Evolutionary conservation across 1,140 invertebrate species (phyloP).

Genomic region (Ips nitidus): DNA sequence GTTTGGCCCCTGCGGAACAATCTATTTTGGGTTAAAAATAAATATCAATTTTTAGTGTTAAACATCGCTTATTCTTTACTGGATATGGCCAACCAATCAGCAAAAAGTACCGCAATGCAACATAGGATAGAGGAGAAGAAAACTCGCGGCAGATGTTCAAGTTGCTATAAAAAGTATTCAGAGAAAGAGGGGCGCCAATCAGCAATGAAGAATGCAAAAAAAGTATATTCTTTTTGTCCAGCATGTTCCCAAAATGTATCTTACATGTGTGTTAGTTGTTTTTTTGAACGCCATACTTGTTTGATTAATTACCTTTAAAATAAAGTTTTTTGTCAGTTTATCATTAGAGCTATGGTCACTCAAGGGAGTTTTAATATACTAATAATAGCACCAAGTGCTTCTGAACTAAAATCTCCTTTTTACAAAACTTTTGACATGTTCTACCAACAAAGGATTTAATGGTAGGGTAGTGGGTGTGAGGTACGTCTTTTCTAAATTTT

Average conservation of each 20-base stretch:
- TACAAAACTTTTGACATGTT: too few relatives aligned
- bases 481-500: too few relatives aligned
- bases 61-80: background rate
- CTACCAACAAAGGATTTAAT: too few relatives aligned
- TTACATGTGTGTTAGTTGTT: slow-evolving; percentile 6
- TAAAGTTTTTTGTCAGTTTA: too few relatives aligned
- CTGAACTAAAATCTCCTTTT: too few relatives aligned
- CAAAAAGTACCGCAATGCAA: background rate
- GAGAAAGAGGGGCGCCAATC: slow-evolving; percentile 11
- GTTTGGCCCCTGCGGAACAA: too few relatives aligned
- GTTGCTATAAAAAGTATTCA: slow-evolving; percentile 10
- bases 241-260: slow-evolving; percentile 5
- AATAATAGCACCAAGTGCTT: too few relatives aligned
- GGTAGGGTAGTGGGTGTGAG: too few relatives aligned
- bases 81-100: background rate
- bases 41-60: too few relatives aligned
- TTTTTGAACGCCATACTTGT: slow-evolving; percentile 4
- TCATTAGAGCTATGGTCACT: too few relatives aligned
- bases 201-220: slow-evolving; percentile 16
- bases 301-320: background rate
- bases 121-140: slow-evolving; percentile 10
- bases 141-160: slow-evolving; percentile 14
- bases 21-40: too few relatives aligned
- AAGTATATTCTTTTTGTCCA: slow-evolving; percentile 15
- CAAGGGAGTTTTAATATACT: too few relatives aligned